Evolutionary conservation across 2,888 invertebrate species (phyloP), one percentile per base, ranked within the genome.

Genomic region (Drosophila limbata): DNA sequence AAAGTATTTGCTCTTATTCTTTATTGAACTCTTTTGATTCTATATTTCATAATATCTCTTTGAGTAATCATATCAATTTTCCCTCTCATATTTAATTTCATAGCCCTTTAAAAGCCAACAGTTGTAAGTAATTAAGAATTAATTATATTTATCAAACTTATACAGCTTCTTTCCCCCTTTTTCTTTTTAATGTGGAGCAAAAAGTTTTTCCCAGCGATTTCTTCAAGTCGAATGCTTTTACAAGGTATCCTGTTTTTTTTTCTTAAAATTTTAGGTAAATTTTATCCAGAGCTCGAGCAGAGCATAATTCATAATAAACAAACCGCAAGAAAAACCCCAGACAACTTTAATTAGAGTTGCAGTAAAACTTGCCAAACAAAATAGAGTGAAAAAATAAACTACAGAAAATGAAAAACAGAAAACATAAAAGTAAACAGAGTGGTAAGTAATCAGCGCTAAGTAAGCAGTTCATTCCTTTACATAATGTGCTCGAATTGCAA

Each of bases 291-390:
- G 31, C 57, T 53, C 9, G 35, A 17, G 51, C 11, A 48, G 40
- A 3, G 60, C 42, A 70, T 55, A 64, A 63, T 42, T 72, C 76
- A 71, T 64, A 68, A 67, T 39, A 69, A 44, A 51, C 45, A 69
- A 51, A 37, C 47, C 56, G 50, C 64, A 45, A 67, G 76, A 50
- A 48, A 55, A 66, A 48, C 69, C 48, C 31, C 59, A 69, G 81
- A 77, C 77, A 84, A 71, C 74, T 88, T 87, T 68, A 84, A 87
- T 87, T 84, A 79, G 69, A 70, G 47, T 48, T 71, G 73, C 53
- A 65, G 61, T 45, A 40, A 47, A 66, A 73, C 33, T 66, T 67
- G 35, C 39, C 11, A 64, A 39, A 44, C 39, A 35, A 44, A 63
- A 51, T 56, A 6, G 21, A 37, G 15, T 37, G 4, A 11, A 15